Conservation (phyloP, 2,888 invertebrate species). For the Macrosiphum euphorbiae region DNA sequence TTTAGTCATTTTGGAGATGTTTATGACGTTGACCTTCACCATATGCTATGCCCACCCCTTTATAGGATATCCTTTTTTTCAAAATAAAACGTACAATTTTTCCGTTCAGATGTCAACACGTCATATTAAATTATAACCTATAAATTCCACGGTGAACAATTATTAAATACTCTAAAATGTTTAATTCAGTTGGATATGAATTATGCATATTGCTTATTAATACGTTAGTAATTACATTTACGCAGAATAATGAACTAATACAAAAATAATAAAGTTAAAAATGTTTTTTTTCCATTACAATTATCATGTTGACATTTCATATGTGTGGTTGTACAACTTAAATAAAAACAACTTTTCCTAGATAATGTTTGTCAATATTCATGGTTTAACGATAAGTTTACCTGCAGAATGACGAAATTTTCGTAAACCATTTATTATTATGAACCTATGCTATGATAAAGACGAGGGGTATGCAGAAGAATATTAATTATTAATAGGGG, state of each 20-base stretch:
- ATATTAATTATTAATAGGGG: not conserved
- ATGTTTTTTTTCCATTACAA: not conserved
- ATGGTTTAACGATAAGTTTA: not conserved
- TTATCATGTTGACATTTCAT: not conserved
- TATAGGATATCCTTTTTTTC: not conserved
- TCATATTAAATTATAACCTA: not conserved
- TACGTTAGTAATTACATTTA: not conserved
- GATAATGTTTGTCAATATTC: not conserved
- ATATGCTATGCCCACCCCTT: not conserved
- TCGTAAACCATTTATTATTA: not conserved
- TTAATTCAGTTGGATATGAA: not conserved
- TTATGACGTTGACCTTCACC: conserved; percentile 55
- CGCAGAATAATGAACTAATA: not conserved
- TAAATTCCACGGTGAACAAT: not conserved
- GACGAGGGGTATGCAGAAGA: not conserved
- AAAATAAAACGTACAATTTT: not conserved
- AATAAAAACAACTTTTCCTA: no score
- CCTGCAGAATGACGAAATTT: not conserved
- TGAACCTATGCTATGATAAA: not conserved
- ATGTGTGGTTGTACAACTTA: not conserved
- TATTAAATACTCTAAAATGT: not conserved
- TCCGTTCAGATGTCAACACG: not conserved
- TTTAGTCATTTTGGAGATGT: conserved; percentile 58
- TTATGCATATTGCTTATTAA: not conserved
- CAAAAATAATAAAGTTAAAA: conserved; percentile 3